Evolutionary conservation across 2,888 invertebrate species (phyloP), one percentile per base, ranked within the genome.

Genomic region (Pherbina coryleti): DNA sequence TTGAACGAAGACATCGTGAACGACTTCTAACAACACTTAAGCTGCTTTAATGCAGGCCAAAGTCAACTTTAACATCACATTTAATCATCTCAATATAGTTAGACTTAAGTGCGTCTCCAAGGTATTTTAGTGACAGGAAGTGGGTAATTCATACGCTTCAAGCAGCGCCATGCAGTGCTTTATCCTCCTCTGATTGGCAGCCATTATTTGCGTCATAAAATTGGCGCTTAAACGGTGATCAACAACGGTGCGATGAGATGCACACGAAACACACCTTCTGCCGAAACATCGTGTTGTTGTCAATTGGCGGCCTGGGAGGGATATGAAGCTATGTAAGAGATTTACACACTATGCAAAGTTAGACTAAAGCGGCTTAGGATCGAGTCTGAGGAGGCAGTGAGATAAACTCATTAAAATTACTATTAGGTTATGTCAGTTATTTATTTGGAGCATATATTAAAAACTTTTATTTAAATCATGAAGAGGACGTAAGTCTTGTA

Each of bases 141-240:
- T 66, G 55, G 44, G 22, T 75, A 51, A 75, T 75, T 66, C 57
- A 55, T 75, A n/a, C 17, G 34, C 75, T 34, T 34, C 37, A 9
- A 14, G 37, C 66, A 53, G 55, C 53, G 9, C 66, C 53, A 28
- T 5, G 37, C 66, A 34, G 55, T 19, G 66, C 75, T 34, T 60
- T 51, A 55, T 55, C 49, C 75, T 34, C 67, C 34, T 51, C 51
- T 74, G 57, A 37, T 72, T 72, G 60, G 34, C 72, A 72, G 72
- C 37, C 37, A 72, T 72, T 72, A 62, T 73, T 25, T 72, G 60
- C 31, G 73, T 49, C 62, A 74, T 74, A 62, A 74, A 74, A 74
- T 74, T 74, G 73, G 64, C 73, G 62, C 73, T 74, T 74, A 51
- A 62, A 62, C 64, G 62, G 51, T 14, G 49, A 44, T 62, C 62